Evolutionary conservation across 2,888 invertebrate genomes (phyloP).

Genomic region (Linyphia triangularis): DNA sequence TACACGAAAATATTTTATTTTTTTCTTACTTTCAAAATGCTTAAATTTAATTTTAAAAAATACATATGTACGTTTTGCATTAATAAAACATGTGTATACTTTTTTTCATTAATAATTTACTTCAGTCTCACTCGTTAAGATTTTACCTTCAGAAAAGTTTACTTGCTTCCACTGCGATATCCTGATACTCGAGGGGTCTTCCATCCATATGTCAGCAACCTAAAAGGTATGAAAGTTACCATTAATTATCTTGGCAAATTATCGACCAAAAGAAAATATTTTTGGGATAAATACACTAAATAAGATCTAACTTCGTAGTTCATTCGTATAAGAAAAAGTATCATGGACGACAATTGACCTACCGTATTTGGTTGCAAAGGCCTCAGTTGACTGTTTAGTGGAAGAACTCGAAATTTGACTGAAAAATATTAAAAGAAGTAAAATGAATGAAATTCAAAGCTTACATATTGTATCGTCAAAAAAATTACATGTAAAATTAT

Average conservation of each 20-base stretch:
- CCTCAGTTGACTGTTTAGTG: slow-evolving; percentile 53
- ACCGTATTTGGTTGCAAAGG: slow-evolving; percentile 49
- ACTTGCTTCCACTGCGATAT: slow-evolving; percentile 84
- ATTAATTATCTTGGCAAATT: neutral
- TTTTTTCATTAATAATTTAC: too few species aligned
- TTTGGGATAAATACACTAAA: neutral
- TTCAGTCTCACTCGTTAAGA: too few species aligned
- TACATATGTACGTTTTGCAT: too few species aligned
- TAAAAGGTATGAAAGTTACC: slow-evolving; percentile 30
- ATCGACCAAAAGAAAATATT: neutral
- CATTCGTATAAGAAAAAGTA: neutral
- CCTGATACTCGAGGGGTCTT: slow-evolving; percentile 84
- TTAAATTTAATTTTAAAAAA: too few species aligned
- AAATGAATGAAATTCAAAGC: too few species aligned
- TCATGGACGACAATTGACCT: too few species aligned
- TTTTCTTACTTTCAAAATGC: too few species aligned
- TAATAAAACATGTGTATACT: too few species aligned
- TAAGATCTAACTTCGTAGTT: neutral
- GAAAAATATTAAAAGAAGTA: slow-evolving; percentile 7
- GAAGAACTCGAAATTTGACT: slow-evolving; percentile 68
- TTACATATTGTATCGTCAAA: too few species aligned
- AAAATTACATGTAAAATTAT: too few species aligned
- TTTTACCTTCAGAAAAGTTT: slow-evolving; percentile 47
- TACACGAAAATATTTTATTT: too few species aligned
- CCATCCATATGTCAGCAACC: slow-evolving; percentile 82